phyloP scores from a whole-genome alignment of 2,797 vertebrate species.

The Poecilia picta region DNA sequence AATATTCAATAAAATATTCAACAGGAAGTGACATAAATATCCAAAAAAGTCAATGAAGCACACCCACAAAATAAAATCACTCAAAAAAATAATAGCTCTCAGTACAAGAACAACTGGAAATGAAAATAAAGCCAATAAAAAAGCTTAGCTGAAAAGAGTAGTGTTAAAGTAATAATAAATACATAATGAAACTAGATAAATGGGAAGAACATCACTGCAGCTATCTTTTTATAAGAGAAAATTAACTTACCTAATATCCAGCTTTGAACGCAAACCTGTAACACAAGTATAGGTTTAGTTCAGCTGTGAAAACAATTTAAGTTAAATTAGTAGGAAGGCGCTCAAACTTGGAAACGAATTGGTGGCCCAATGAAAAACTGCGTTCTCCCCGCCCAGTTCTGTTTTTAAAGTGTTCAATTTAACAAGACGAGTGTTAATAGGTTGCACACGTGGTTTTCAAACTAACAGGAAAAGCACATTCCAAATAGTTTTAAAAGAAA shows the following conservation, averaged over 20 bases:
- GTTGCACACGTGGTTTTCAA: background rate
- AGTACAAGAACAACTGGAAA: background rate
- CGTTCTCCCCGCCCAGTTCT: background rate
- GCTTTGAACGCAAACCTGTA: conserved; percentile 74
- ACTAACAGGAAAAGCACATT: background rate
- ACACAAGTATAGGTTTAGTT: conserved; percentile 41
- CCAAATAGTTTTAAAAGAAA: background rate
- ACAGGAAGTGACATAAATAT: background rate
- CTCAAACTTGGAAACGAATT: background rate
- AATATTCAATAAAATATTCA: background rate
- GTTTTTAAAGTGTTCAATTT: background rate
- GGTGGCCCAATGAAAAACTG: background rate
- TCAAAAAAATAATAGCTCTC: background rate
- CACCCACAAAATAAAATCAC: background rate
- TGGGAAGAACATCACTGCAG: background rate
- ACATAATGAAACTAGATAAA: background rate
- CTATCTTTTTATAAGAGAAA: conserved; percentile 1
- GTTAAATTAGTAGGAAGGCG: background rate
- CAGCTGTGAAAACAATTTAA: background rate
- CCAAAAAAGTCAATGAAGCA: background rate
- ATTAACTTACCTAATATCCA: conserved; percentile 58
- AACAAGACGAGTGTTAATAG: background rate
- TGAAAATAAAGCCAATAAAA: background rate
- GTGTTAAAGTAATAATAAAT: background rate
- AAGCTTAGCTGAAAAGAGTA: background rate